phyloP scores from a whole-genome alignment of 1,140 invertebrate species.

The Microplitis mediator region DNA sequence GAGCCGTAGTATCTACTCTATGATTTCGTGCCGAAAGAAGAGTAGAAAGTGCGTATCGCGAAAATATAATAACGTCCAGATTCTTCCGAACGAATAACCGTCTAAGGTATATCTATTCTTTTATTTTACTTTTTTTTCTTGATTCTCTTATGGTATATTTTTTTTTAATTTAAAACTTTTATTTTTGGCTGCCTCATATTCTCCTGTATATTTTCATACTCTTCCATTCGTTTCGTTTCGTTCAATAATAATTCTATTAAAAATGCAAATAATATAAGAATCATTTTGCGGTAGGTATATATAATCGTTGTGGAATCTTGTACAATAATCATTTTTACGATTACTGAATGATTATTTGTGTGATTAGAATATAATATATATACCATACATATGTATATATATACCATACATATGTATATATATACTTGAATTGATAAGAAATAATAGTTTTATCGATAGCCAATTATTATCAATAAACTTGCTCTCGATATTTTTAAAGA shows the following conservation, averaged over 20 bases:
- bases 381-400: no score
- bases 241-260: slow-evolving; percentile 49
- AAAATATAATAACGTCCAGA: slow-evolving; percentile 36
- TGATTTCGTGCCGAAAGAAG: slow-evolving; percentile 26
- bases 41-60: slow-evolving; percentile 4
- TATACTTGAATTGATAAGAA: no score
- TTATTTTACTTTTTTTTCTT: slow-evolving; percentile 15
- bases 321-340: slow-evolving; percentile 34
- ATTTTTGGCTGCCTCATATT: slow-evolving; percentile 2
- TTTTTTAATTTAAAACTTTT: not conserved
- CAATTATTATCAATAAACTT: no score
- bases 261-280: slow-evolving; percentile 41
- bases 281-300: slow-evolving; percentile 35
- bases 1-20: slow-evolving; percentile 33
- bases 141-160: slow-evolving; percentile 10
- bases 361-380: no score
- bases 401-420: no score
- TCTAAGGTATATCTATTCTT: not conserved
- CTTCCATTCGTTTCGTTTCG: slow-evolving; percentile 15
- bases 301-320: slow-evolving; percentile 30
- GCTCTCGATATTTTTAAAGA: no score
- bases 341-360: not conserved
- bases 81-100: not conserved
- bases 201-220: not conserved
- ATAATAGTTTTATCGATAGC: no score